These are phyloP conservation scores for Apostichopus californicus DNA, from an alignment of 35 echinoderm and acorn worm genomes.

Conservation along the genomic window DNA sequence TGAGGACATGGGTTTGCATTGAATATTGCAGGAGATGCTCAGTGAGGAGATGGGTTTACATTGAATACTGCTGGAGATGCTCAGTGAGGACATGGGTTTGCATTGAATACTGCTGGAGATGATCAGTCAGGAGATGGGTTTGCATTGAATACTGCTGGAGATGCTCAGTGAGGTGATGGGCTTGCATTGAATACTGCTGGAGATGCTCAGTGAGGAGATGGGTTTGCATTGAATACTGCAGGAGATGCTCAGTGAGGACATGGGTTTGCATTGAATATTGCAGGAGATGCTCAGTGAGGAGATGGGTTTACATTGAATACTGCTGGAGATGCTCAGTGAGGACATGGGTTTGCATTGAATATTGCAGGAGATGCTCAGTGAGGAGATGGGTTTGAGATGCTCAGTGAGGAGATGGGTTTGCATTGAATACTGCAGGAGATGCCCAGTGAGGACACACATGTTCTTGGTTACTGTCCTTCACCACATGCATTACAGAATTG, in stretches of 20 bases:
- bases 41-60: not conserved
- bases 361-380: not conserved
- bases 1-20: not conserved
- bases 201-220: not conserved
- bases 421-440: not conserved
- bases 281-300: not conserved
- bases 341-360: not conserved
- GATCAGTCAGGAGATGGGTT: not conserved
- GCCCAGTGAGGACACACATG: not conserved
- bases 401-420: not conserved
- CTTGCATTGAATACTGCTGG: not conserved
- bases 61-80: too few species aligned
- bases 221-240: not conserved
- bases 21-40: not conserved
- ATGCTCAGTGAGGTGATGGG: too few species aligned
- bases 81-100: not conserved
- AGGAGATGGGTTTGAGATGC: not conserved
- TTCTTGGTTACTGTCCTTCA: too few species aligned
- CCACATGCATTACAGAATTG: too few species aligned
- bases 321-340: not conserved
- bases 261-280: not conserved
- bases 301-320: too few species aligned
- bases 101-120: not conserved
- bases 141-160: too few species aligned
- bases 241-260: not conserved